A percentile compares a stretch with the other conserved stretches of the same genome.
phyloP scores from a whole-genome alignment of 1,140 invertebrate genomes.

The Drosophila chauvacae region DNA sequence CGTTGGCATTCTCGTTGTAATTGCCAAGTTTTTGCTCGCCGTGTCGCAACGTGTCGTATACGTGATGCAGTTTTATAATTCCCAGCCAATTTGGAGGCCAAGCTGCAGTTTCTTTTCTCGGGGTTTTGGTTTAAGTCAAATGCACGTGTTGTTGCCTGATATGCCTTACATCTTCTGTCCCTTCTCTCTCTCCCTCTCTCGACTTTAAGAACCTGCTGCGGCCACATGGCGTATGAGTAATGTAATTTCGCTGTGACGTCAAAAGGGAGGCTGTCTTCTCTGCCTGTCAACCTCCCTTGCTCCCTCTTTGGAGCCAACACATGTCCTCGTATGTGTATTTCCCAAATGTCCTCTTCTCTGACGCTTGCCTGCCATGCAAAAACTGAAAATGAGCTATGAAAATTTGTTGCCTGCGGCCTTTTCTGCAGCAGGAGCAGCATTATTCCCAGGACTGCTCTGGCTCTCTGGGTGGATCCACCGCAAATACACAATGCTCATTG shows the following conservation, averaged over 20 bases:
- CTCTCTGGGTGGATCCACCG: slow-evolving; percentile 3
- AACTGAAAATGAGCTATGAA: slow-evolving; percentile 76
- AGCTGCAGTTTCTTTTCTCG: slow-evolving; percentile 18
- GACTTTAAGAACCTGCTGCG: slow-evolving; percentile 9
- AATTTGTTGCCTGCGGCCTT: slow-evolving; percentile 50
- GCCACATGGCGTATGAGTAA: slow-evolving; percentile 63
- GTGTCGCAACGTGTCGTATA: slow-evolving; percentile 30
- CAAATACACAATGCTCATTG: slow-evolving; percentile 62
- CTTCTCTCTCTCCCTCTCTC: not conserved
- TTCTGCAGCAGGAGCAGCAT: slow-evolving; percentile 18
- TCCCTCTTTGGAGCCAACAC: not conserved
- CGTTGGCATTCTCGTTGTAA: slow-evolving; percentile 33
- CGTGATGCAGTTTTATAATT: slow-evolving; percentile 49
- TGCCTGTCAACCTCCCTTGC: slow-evolving; percentile 33
- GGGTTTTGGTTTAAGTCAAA: slow-evolving; percentile 27
- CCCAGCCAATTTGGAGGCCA: slow-evolving; percentile 36
- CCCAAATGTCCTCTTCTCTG: slow-evolving; percentile 38
- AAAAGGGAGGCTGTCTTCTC: slow-evolving; percentile 19
- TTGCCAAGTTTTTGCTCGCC: slow-evolving; percentile 27
- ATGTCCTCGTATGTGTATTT: slow-evolving; percentile 32
- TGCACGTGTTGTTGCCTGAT: slow-evolving; percentile 57
- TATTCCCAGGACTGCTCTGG: slow-evolving; percentile 14
- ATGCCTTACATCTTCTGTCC: not conserved
- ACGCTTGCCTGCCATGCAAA: slow-evolving; percentile 32
- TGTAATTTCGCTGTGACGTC: slow-evolving; percentile 66